Percentiles rank a stretch among this genome's conserved stretches.
phyloP scores from a whole-genome alignment of 2,113 vertebrate genomes.

The Toxotes chatareus region DNA sequence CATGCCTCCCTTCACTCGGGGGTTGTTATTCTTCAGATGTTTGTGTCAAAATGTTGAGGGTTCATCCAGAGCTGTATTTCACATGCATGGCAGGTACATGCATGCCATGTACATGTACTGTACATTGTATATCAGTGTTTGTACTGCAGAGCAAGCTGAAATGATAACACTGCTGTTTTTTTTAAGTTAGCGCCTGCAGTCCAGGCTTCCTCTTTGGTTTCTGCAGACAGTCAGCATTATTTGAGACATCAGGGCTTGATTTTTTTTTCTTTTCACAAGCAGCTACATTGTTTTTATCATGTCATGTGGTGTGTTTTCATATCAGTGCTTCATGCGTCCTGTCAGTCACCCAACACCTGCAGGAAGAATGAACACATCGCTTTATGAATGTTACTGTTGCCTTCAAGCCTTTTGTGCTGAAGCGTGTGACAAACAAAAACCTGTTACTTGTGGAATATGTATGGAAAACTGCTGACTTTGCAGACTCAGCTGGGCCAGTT shows the following conservation, averaged over 20 bases:
- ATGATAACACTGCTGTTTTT: background rate
- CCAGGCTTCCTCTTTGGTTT: conserved; percentile 8
- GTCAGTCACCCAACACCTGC: conserved; percentile 1
- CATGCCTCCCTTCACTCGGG: background rate
- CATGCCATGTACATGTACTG: background rate
- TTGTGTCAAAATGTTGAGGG: conserved; percentile 1
- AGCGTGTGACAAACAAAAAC: background rate
- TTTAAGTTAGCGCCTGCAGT: background rate
- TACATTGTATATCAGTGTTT: background rate
- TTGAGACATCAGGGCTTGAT: background rate
- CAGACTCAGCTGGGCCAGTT: background rate
- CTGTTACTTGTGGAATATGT: background rate
- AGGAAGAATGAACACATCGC: too few species aligned
- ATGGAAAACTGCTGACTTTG: rapidly evolving
- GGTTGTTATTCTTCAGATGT: background rate
- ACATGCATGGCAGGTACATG: conserved; percentile 2
- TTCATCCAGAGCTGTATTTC: background rate
- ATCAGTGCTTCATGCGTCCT: background rate
- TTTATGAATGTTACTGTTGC: background rate
- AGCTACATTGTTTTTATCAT: background rate
- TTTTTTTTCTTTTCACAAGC: background rate
- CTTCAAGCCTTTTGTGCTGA: background rate
- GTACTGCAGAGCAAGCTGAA: background rate
- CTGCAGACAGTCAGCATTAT: conserved; percentile 7
- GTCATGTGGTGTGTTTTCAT: background rate